Conservation (phyloP, 2,888 invertebrate species). For the Muschampia plurimacula region DNA sequence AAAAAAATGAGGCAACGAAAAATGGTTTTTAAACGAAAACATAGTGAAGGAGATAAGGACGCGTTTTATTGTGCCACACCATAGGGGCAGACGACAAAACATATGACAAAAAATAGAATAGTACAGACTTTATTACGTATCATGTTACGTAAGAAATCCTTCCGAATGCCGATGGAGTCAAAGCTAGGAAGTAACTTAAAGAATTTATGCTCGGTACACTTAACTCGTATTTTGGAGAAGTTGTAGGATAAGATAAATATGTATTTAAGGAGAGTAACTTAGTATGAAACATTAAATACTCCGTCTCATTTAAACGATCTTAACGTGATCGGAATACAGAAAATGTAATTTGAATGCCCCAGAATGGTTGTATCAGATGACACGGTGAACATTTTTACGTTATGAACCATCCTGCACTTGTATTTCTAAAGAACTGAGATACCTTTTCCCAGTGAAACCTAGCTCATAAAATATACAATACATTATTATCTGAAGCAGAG, state of each 20-base stretch:
- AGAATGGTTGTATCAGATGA: conserved; percentile 16
- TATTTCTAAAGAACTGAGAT: conserved; percentile 18
- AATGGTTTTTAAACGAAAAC: conserved; percentile 74
- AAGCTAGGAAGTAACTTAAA: conserved; percentile 32
- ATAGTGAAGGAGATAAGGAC: conserved; percentile 71
- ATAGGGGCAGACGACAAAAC: conserved; percentile 69
- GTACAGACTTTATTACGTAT: conserved; percentile 54
- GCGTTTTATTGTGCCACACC: conserved; percentile 70
- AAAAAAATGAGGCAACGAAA: conserved; percentile 66
- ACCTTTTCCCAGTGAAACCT: conserved; percentile 21
- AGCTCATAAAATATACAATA: conserved; percentile 45
- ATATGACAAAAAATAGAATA: conserved; percentile 52
- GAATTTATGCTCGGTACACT: conserved; percentile 14
- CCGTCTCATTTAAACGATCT: conserved; percentile 26
- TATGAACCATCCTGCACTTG: conserved; percentile 8
- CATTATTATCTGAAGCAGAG: conserved; percentile 53
- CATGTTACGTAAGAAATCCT: conserved; percentile 50
- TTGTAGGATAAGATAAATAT: conserved; percentile 26
- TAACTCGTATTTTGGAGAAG: conserved; percentile 15
- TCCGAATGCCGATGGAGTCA: conserved; percentile 43
- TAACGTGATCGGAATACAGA: conserved; percentile 30
- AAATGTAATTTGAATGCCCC: conserved; percentile 9
- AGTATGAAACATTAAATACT: conserved; percentile 30
- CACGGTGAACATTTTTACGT: conserved; percentile 8
- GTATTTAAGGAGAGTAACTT: conserved; percentile 25